Evolutionary conservation across 1,140 invertebrate genomes (phyloP).

Genomic region (Magallana ariakensis): DNA sequence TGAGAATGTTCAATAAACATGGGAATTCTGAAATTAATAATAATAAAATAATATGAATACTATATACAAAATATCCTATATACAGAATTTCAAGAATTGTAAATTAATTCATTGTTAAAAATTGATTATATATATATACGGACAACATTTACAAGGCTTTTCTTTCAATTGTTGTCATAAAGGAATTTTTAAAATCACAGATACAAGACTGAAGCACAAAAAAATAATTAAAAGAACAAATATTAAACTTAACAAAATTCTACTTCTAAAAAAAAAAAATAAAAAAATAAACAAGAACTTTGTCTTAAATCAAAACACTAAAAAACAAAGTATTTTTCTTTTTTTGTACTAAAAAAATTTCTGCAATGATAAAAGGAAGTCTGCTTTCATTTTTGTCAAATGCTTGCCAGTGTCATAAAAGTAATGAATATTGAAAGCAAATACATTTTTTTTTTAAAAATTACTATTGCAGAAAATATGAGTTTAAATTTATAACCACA

Average conservation of each 20-base stretch:
- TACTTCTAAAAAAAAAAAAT: constrained; percentile 24
- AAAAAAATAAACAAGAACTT: not conserved
- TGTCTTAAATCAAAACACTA: no score
- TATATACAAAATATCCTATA: constrained; percentile 33
- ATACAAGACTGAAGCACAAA: constrained; percentile 16
- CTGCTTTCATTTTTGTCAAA: not conserved
- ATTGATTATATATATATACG: not conserved
- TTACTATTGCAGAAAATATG: not conserved
- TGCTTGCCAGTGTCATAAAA: not conserved
- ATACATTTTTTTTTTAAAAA: not conserved
- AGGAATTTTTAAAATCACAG: constrained; percentile 2
- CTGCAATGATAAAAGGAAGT: not conserved
- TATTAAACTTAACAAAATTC: constrained; percentile 27
- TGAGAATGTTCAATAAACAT: constrained; percentile 30
- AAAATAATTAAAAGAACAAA: constrained; percentile 9
- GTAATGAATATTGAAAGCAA: constrained; percentile 2
- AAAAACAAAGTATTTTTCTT: not conserved
- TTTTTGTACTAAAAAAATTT: not conserved
- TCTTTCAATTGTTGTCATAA: constrained; percentile 7
- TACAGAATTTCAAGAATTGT: constrained; percentile 14
- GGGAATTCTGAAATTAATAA: constrained; percentile 18
- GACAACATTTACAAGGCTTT: constrained; percentile 17
- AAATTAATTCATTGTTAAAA: constrained; percentile 29
- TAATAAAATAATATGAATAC: constrained; percentile 38
- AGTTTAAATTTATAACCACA: not conserved